Evolutionary conservation across 2,888 invertebrate species (phyloP).

Genomic region (Parthenolecanium corni): DNA sequence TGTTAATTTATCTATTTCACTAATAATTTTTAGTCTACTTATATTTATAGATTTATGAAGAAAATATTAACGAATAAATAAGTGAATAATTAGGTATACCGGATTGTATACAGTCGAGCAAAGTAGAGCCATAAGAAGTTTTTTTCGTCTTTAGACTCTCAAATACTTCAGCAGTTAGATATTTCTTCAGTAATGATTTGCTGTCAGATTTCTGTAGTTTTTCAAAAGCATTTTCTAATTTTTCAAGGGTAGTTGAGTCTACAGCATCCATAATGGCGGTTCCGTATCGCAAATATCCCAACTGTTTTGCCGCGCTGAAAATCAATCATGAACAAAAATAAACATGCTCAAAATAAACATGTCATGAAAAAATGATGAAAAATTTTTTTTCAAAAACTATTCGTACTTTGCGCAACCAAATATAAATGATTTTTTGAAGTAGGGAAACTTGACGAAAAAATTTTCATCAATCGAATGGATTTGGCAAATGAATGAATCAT

Average conservation of each 20-base stretch:
- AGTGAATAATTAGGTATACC: slow-evolving; percentile 47
- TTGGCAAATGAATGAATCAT: too few relatives aligned
- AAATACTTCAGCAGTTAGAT: slow-evolving; percentile 80
- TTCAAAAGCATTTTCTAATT: slow-evolving; percentile 81
- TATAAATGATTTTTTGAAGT: too few relatives aligned
- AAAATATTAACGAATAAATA: too few relatives aligned
- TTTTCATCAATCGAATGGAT: too few relatives aligned
- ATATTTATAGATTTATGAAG: too few relatives aligned
- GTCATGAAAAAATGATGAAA: too few relatives aligned
- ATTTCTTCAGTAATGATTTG: slow-evolving; percentile 92
- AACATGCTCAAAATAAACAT: too few relatives aligned
- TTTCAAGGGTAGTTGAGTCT: slow-evolving; percentile 80
- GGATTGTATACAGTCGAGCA: slow-evolving; percentile 89
- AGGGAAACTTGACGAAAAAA: too few relatives aligned
- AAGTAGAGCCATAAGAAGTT: slow-evolving; percentile 83
- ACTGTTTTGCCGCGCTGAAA: too few relatives aligned
- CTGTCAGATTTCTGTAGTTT: slow-evolving; percentile 80
- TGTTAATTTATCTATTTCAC: too few relatives aligned
- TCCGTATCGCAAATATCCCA: not conserved
- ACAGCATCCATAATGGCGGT: slow-evolving; percentile 40
- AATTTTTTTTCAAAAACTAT: not conserved
- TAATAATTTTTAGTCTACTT: too few relatives aligned
- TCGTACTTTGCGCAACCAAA: not conserved
- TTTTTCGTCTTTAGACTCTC: slow-evolving; percentile 85
- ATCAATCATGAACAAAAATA: too few relatives aligned